Conservation (phyloP, 2,888 invertebrate species). For the Sphaeridia pumilis region DNA sequence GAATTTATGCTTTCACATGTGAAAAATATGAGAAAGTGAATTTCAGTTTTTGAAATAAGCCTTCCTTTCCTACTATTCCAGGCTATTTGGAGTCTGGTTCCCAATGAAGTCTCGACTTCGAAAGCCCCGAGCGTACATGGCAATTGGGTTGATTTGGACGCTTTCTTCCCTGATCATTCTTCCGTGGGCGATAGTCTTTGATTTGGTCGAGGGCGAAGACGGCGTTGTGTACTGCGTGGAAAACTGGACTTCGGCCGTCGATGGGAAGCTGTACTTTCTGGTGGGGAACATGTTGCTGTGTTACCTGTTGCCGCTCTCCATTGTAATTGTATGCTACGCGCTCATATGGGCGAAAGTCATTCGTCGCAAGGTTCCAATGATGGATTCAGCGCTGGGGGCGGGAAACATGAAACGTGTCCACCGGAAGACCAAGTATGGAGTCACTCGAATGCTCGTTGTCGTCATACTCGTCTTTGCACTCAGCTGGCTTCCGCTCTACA, state of each 20-base stretch:
- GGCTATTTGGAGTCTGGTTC: conserved; percentile 44
- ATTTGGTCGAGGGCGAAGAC: conserved; percentile 62
- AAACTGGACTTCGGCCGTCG: conserved; percentile 42
- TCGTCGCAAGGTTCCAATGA: conserved; percentile 40
- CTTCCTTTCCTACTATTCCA: not conserved
- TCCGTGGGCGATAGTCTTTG: conserved; percentile 85
- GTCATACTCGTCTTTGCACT: conserved; percentile 46
- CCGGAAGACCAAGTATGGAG: conserved; percentile 39
- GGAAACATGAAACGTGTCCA: conserved; percentile 33
- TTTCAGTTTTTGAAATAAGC: conserved; percentile 62
- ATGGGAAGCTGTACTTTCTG: conserved; percentile 44
- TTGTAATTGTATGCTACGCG: conserved; percentile 45
- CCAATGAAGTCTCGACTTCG: conserved; percentile 59
- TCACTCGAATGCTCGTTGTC: conserved; percentile 46
- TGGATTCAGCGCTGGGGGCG: conserved; percentile 38
- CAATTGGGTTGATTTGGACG: conserved; percentile 83
- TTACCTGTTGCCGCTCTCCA: conserved; percentile 45
- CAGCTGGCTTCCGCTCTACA: conserved; percentile 48
- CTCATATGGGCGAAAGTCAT: conserved; percentile 45
- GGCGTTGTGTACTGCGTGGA: conserved; percentile 51
- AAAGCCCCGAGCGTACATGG: conserved; percentile 71
- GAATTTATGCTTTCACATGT: not conserved
- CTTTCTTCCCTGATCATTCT: conserved; percentile 70
- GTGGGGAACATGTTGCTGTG: conserved; percentile 45
- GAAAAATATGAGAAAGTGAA: conserved; percentile 91